phyloP scores from a whole-genome alignment of 2,888 invertebrate species.

The Mactromeris polynyma region DNA sequence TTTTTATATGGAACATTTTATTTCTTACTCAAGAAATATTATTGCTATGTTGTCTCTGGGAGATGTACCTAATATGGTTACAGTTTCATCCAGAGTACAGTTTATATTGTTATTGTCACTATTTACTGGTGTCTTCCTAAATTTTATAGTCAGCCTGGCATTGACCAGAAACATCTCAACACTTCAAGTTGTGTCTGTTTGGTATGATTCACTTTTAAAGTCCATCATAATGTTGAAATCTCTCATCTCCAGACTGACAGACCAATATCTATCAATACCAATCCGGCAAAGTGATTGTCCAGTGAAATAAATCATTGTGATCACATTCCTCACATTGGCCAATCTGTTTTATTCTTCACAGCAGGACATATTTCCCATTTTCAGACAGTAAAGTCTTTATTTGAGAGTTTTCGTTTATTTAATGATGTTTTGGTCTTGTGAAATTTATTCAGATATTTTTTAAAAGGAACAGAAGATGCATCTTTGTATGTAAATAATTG shows the following conservation, averaged over 20 bases:
- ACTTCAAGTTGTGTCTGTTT: not conserved
- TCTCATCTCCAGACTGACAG: constrained; percentile 4
- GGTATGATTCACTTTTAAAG: constrained; percentile 5
- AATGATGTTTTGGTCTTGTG: not conserved
- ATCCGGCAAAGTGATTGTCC: constrained; percentile 20
- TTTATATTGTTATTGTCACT: not conserved
- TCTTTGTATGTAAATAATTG: no score
- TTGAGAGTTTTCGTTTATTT: not conserved
- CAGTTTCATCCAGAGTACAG: not conserved
- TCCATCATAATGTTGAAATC: not conserved
- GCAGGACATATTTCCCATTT: not conserved
- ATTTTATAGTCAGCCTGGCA: not conserved
- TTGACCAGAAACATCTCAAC: not conserved
- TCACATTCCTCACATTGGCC: not conserved
- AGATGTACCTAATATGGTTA: not conserved
- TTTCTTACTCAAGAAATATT: no score
- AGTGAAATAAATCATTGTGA: not conserved
- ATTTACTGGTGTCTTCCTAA: not conserved
- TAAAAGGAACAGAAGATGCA: no score
- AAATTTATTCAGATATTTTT: no score
- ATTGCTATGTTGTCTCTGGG: no score
- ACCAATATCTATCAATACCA: constrained; percentile 33
- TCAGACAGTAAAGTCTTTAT: not conserved
- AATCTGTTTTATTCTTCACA: not conserved
- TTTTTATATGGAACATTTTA: no score